Percentiles rank a stretch among this genome's conserved stretches.
These are phyloP conservation scores for Poecilia velifera DNA, from an alignment of 2,797 vertebrate genomes.

Conservation along the genomic window DNA sequence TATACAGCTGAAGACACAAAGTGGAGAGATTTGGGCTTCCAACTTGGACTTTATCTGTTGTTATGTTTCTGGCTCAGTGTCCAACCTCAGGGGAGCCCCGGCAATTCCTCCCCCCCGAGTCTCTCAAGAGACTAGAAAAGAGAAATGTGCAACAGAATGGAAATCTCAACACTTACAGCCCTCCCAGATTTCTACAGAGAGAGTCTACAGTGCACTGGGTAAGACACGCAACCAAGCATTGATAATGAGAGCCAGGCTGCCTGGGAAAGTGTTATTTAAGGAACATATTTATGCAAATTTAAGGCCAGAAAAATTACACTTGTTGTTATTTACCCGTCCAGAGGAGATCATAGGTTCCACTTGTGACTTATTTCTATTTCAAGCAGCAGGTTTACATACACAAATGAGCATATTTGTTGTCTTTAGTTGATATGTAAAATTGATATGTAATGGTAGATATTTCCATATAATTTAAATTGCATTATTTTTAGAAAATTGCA, in stretches of 20 bases:
- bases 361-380: slow-evolving; percentile 23
- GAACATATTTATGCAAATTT: slow-evolving; percentile 42
- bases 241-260: slow-evolving; percentile 69
- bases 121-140: slow-evolving; percentile 68
- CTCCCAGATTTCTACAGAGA: slow-evolving; percentile 76
- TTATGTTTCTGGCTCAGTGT: slow-evolving; percentile 72
- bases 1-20: slow-evolving; percentile 41
- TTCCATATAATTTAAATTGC: neutral
- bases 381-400: neutral
- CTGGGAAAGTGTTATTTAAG: slow-evolving; percentile 28
- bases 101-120: slow-evolving; percentile 55
- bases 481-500: neutral
- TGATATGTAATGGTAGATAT: neutral
- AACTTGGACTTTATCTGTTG: slow-evolving; percentile 77
- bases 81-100: slow-evolving; percentile 70
- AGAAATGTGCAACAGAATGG: slow-evolving; percentile 79
- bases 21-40: slow-evolving; percentile 72
- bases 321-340: slow-evolving; percentile 38
- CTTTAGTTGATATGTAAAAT: neutral
- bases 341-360: slow-evolving; percentile 26
- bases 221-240: slow-evolving; percentile 76
- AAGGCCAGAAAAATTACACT: slow-evolving; percentile 46
- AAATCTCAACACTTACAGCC: slow-evolving; percentile 76
- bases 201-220: slow-evolving; percentile 80
- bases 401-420: neutral